Percentiles rank a stretch among this genome's conserved stretches.
Conservation (phyloP, 2,888 invertebrate genomes). For the Auanema freiburgensis region DNA sequence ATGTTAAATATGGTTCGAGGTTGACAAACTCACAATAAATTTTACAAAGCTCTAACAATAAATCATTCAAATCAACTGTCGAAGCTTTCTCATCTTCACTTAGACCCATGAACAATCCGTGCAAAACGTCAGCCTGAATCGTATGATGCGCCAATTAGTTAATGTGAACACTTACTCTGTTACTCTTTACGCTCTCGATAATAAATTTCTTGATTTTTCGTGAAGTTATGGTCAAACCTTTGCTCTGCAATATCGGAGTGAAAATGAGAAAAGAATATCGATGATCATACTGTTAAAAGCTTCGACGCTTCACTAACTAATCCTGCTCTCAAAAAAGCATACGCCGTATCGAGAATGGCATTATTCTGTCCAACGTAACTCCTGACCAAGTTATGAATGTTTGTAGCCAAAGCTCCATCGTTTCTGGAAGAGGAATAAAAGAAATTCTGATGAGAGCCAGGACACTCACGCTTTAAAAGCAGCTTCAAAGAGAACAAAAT, state of each 20-base stretch:
- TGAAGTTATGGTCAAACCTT: no score
- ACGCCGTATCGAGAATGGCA: conserved; percentile 21
- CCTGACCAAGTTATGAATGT: conserved; percentile 16
- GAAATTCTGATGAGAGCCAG: no score
- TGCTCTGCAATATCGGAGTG: no score
- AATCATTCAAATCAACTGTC: conserved; percentile 11
- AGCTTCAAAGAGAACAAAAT: conserved; percentile 18
- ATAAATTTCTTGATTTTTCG: no score
- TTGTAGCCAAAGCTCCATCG: conserved; percentile 9
- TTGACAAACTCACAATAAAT: conserved; percentile 16
- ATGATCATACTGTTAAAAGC: conserved; percentile 8
- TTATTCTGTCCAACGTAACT: conserved; percentile 14
- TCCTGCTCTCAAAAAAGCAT: conserved; percentile 14
- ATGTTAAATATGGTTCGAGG: background rate
- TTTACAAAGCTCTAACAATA: conserved; percentile 12
- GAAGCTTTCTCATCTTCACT: background rate
- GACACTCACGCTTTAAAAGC: conserved; percentile 7
- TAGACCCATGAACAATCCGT: conserved; percentile 5
- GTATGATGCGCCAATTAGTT: no score
- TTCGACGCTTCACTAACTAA: conserved; percentile 2
- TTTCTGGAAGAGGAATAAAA: conserved; percentile 9
- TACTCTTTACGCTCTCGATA: no score
- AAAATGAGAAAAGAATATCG: no score
- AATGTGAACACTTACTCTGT: no score
- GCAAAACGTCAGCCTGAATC: conserved; percentile 18